These are phyloP conservation scores for Thecophora atra DNA, from an alignment of 2,888 invertebrate genomes.

Conservation along the genomic window DNA sequence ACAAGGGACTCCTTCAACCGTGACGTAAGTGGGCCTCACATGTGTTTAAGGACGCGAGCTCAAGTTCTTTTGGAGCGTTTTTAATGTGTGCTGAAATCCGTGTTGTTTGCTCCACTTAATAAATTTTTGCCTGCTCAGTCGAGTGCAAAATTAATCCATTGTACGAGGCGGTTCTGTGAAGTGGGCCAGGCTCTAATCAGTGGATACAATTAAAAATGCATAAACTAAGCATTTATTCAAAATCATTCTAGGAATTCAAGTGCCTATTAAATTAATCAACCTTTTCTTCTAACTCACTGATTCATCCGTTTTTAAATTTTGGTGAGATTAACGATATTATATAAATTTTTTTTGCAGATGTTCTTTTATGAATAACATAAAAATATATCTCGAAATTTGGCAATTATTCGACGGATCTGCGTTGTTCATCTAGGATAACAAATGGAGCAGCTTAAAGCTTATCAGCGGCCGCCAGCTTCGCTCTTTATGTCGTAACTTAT, in stretches of 20 bases:
- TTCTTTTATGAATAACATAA: too few relatives aligned
- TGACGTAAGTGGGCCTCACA: neutral
- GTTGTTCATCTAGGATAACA: neutral
- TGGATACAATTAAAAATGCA: too few relatives aligned
- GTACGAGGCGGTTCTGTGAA: neutral
- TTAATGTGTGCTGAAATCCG: neutral
- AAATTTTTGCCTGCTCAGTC: neutral
- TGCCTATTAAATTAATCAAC: too few relatives aligned
- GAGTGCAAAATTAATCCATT: neutral
- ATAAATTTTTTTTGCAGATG: too few relatives aligned
- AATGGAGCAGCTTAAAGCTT: slow-evolving; percentile 5
- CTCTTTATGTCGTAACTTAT: neutral
- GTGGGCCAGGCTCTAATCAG: neutral
- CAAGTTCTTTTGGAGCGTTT: neutral
- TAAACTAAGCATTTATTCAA: too few relatives aligned
- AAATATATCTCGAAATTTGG: too few relatives aligned
- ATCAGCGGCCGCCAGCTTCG: neutral
- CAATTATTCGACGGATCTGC: neutral
- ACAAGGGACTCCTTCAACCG: too few relatives aligned
- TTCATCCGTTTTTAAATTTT: too few relatives aligned
- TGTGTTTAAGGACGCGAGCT: neutral
- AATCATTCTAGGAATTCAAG: too few relatives aligned
- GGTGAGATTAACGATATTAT: too few relatives aligned
- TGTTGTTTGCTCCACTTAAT: neutral
- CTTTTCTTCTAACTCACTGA: too few relatives aligned